A percentile compares a stretch with the other conserved stretches of the same genome.
phyloP scores from a whole-genome alignment of 1,140 invertebrate species.

The Cotesia vestalis region DNA sequence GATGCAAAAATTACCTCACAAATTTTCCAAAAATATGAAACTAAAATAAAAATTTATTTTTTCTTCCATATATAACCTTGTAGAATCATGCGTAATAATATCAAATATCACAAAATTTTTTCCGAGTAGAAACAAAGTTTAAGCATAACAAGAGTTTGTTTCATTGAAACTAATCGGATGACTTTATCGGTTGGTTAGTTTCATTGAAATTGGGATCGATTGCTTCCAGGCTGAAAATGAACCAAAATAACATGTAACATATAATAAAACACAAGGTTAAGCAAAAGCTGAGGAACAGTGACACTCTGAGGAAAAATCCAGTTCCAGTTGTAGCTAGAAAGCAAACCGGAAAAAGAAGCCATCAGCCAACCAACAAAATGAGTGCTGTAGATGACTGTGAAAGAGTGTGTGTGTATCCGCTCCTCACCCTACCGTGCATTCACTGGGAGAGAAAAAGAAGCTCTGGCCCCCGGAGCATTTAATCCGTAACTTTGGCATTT shows the following conservation, averaged over 20 bases:
- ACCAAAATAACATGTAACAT: not conserved
- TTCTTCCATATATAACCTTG: too few species aligned
- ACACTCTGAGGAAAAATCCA: not conserved
- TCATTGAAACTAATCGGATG: slow-evolving; percentile 30
- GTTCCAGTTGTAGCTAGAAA: not conserved
- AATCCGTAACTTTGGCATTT: slow-evolving; percentile 55
- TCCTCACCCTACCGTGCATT: too few species aligned
- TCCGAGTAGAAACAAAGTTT: not conserved
- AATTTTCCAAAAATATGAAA: too few species aligned
- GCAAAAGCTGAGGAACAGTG: not conserved
- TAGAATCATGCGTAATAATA: not conserved
- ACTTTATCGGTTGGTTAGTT: slow-evolving; percentile 24
- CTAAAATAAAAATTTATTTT: too few species aligned
- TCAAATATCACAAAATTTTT: not conserved
- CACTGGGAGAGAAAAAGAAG: not conserved
- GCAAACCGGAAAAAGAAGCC: too few species aligned
- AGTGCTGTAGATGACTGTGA: slow-evolving; percentile 24
- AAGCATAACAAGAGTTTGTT: not conserved
- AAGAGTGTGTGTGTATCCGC: not conserved
- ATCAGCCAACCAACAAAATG: slow-evolving; percentile 14
- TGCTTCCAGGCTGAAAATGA: not conserved
- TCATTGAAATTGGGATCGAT: not conserved
- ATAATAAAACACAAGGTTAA: too few species aligned
- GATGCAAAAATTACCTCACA: too few species aligned
- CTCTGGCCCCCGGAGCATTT: slow-evolving; percentile 40